Evolutionary conservation across 2,888 invertebrate species (phyloP), one percentile per base, ranked within the genome.

Genomic region (Rhorus exstirpatorius): DNA sequence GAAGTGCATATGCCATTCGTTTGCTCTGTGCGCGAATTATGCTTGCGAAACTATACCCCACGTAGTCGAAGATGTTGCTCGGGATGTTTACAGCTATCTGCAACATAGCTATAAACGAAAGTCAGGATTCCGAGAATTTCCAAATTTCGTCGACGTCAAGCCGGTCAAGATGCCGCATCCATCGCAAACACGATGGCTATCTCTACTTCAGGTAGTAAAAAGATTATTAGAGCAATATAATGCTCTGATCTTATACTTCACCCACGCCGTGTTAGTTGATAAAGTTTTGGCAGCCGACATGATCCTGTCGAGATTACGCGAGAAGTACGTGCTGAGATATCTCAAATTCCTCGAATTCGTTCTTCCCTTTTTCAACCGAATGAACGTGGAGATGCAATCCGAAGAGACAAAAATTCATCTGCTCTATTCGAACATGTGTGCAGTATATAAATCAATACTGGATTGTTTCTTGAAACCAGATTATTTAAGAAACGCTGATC

Each of bases 141-240:
- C 78, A 49, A 53, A 60, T 19, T 83, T 83, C 14, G 51, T 81
- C 12, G 49, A 79, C 51, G 70, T 79, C 21, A 68, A 72, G 14
- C 78, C 78, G 3, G 71, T 26, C 38, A 83, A 74, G 17, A 17
- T 82, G 12, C 55, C 82, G 21, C 83, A 82, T 67, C 83, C 81
- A 17, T 61, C 61, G 0, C 81, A 79, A 71, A 79, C 80, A 7
- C 60, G 82, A n/a, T 86, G 85, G 82, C 19, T 82, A 12, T 84
- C 80, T 7, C 14, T 83, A 26, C 51, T 49, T 7, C 63, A 65
- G 0, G 80, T 80, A 1, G 80, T 80, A 1, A 75, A 63, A 14
- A 26, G 63, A 55, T 31, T 80, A 8, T 35, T 77, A 10, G 4
- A 38, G 38, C 38, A 38, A 10, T 38, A 38, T 8, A 8, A 38